phyloP scores from a whole-genome alignment of 2,888 invertebrate genomes.

The Latheticus oryzae region DNA sequence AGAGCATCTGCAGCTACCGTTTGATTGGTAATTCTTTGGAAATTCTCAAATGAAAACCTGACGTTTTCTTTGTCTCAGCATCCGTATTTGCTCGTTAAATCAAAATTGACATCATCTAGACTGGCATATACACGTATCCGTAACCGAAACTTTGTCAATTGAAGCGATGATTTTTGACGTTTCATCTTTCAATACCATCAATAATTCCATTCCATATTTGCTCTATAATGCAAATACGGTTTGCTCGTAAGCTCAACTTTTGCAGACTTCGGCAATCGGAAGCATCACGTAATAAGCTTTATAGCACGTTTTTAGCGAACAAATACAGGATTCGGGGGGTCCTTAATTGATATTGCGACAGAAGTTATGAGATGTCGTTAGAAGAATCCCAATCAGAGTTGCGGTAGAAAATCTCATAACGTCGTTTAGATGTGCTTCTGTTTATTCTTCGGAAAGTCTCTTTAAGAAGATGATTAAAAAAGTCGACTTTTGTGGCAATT shows the following conservation, averaged over 20 bases:
- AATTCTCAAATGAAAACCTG: conserved; percentile 20
- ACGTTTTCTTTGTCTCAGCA: conserved; percentile 22
- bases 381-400: conserved; percentile 38
- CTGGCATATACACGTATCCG: conserved; percentile 13
- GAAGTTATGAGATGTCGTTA: conserved; percentile 37
- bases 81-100: conserved; percentile 24
- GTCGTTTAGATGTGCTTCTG: background rate
- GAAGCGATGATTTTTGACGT: conserved; percentile 5
- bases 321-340: conserved; percentile 33
- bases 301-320: conserved; percentile 39
- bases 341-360: conserved; percentile 42
- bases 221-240: conserved; percentile 41
- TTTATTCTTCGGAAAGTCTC: too few relatives aligned
- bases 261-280: conserved; percentile 24
- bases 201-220: conserved; percentile 36
- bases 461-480: conserved; percentile 31
- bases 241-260: conserved; percentile 32
- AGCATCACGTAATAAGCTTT: conserved; percentile 36
- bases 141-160: conserved; percentile 6
- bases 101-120: conserved; percentile 14
- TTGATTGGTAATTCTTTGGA: conserved; percentile 22
- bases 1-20: conserved; percentile 7
- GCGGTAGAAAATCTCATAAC: conserved; percentile 33
- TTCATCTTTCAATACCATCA: conserved; percentile 23
- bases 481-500: conserved; percentile 5